Conservation (phyloP, 2,113 vertebrate genomes). For the Anser cygnoides region DNA sequence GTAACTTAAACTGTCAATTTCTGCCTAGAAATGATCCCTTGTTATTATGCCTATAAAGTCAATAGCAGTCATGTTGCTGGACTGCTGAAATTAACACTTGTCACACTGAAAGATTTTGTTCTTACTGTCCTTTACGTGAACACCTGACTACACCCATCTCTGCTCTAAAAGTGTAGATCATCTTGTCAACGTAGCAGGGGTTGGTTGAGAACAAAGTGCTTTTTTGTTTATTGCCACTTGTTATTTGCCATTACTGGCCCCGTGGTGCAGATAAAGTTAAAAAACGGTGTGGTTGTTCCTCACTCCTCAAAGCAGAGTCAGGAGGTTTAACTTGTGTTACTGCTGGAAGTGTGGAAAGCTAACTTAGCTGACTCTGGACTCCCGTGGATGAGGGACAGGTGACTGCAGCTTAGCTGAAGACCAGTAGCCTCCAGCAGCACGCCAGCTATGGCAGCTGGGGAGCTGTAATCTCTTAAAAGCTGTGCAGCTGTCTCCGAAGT, state of each 20-base stretch:
- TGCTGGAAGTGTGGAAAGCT: background rate
- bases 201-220: background rate
- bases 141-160: background rate
- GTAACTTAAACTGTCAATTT: background rate
- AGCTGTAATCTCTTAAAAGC: background rate
- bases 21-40: background rate
- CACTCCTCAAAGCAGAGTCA: background rate
- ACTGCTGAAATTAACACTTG: background rate
- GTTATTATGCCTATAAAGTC: background rate
- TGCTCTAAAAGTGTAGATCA: background rate
- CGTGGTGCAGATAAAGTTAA: background rate
- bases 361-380: background rate
- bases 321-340: background rate
- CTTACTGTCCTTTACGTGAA: background rate
- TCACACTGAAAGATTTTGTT: background rate
- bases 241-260: background rate
- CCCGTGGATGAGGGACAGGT: background rate
- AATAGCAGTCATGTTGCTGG: background rate
- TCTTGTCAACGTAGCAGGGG: background rate
- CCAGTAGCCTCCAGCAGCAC: background rate
- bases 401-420: background rate
- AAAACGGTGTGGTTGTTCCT: background rate
- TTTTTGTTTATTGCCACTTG: background rate
- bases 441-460: background rate
- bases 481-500: background rate